Percentiles rank a stretch among this genome's conserved stretches.
Evolutionary conservation across 2,797 vertebrate genomes (phyloP).

Genomic region (Prionace glauca): DNA sequence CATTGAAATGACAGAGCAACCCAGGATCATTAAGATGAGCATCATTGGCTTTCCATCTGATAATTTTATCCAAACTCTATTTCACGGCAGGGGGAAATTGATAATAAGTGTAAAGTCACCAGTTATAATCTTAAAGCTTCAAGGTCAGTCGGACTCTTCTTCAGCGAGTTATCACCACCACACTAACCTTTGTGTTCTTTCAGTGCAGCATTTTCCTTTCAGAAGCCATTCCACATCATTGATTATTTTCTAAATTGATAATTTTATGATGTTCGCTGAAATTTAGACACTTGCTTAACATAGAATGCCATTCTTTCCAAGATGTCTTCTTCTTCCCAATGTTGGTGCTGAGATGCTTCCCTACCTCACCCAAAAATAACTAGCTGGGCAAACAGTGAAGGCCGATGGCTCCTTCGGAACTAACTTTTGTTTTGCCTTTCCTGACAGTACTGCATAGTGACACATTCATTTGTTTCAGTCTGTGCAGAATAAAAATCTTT

Average conservation of each 20-base stretch:
- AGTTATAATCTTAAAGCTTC: not conserved
- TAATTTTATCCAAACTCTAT: not conserved
- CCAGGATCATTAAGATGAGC: not conserved
- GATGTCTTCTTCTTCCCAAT: not conserved
- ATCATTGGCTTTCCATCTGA: not conserved
- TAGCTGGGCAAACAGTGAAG: not conserved
- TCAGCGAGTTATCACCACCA: no score
- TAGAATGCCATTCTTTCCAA: not conserved
- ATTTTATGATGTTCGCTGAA: slow-evolving; percentile 1
- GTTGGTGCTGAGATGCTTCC: not conserved
- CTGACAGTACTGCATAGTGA: not conserved
- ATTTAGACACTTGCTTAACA: not conserved
- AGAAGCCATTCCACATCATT: not conserved
- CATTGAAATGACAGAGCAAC: not conserved
- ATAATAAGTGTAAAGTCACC: not conserved
- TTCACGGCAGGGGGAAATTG: not conserved
- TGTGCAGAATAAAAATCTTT: not conserved
- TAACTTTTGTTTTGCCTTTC: not conserved
- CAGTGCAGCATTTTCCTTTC: not conserved
- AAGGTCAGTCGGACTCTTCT: no score
- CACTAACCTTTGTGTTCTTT: not conserved
- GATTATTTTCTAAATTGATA: not conserved
- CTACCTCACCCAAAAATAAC: not conserved
- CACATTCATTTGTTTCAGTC: not conserved
- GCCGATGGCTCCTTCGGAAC: not conserved